A percentile compares a stretch with the other conserved stretches of the same genome.
phyloP scores from a whole-genome alignment of 2,888 invertebrate species.

The Andrena marginata region DNA sequence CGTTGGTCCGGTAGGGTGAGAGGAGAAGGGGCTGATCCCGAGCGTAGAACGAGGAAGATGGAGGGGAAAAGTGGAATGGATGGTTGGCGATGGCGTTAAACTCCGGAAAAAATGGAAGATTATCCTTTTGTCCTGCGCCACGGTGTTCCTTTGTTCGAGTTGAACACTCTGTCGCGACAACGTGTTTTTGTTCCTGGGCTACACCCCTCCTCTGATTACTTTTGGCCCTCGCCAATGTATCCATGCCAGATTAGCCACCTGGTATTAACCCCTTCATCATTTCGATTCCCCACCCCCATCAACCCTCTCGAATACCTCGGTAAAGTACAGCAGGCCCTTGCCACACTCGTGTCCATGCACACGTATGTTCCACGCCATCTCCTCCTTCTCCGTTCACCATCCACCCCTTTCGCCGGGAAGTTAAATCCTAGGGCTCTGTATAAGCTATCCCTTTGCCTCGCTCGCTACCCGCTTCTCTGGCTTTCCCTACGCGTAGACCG shows the following conservation, averaged over 20 bases:
- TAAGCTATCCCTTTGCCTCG: conserved; percentile 51
- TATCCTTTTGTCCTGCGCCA: conserved; percentile 83
- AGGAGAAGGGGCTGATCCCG: conserved; percentile 14
- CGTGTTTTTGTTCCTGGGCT: conserved; percentile 80
- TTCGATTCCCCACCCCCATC: conserved; percentile 50
- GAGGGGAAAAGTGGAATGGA: conserved; percentile 17
- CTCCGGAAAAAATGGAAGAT: conserved; percentile 80
- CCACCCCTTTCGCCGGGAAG: conserved; percentile 56
- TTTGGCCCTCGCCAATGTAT: conserved; percentile 24
- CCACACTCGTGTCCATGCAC: conserved; percentile 44
- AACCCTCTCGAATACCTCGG: conserved; percentile 46
- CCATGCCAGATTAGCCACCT: conserved; percentile 47
- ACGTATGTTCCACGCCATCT: background rate
- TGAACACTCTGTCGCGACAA: conserved; percentile 83
- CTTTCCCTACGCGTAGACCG: conserved; percentile 39
- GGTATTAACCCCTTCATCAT: conserved; percentile 51
- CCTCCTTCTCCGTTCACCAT: background rate
- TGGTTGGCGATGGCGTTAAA: conserved; percentile 73
- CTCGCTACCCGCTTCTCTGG: conserved; percentile 37
- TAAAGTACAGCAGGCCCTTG: conserved; percentile 37
- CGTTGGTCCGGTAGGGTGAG: conserved; percentile 10
- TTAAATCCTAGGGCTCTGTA: conserved; percentile 76
- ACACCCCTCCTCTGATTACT: conserved; percentile 24
- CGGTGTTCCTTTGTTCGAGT: conserved; percentile 81
- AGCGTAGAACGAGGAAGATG: conserved; percentile 1